Base-by-base conservation (phyloP, 2,888 invertebrate genomes). In the Bellardia bayeri region DNA sequence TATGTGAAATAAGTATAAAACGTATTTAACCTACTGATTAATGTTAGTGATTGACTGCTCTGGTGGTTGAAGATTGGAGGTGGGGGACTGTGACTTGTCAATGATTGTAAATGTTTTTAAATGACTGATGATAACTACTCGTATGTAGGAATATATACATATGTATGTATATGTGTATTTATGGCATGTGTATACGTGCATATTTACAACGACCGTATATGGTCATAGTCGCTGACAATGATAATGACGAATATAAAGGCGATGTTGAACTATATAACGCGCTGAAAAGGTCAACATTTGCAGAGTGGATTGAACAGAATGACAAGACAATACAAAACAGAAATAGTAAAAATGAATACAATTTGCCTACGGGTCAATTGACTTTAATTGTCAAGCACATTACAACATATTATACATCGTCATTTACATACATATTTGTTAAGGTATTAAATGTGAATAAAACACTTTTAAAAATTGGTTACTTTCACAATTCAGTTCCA, bases 291-390 rank as follows among this genome's bases (percentile, higher is more conserved):
- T 83, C 86, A 86, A 71, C 63, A 80, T 71, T 80, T 83, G 51
- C 49, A 83, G 45, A 37, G 42, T 23, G 64, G 33, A 64, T 51
- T 51, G 37, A 40, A 56, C 30, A 49, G 61, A 51, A 58, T 2
- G 51, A 49, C 11, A 58, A 23, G 68, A 3, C 9, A 63, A 37
- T 37, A 33, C 37, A 69, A 40, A 33, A 79, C 9, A 63, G 75
- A 66, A 68, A 68, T 63, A 33, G 37, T 63, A 74, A 81, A 78
- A 42, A 78, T 51, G 8, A 33, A 49, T 42, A 49, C 2, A 45
- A 56, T 72, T 66, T 72, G 16, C 58, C 68, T 81, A 66, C 58
- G 64, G 78, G 87, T 82, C 87, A 87, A 84, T 84, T 87, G 78
- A 64, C 54, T 78, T 64, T 74, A 87, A 84, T 82, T 85, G 78